Evolutionary conservation across 2,888 invertebrate species (phyloP).

Genomic region (Charanyca ferruginea): DNA sequence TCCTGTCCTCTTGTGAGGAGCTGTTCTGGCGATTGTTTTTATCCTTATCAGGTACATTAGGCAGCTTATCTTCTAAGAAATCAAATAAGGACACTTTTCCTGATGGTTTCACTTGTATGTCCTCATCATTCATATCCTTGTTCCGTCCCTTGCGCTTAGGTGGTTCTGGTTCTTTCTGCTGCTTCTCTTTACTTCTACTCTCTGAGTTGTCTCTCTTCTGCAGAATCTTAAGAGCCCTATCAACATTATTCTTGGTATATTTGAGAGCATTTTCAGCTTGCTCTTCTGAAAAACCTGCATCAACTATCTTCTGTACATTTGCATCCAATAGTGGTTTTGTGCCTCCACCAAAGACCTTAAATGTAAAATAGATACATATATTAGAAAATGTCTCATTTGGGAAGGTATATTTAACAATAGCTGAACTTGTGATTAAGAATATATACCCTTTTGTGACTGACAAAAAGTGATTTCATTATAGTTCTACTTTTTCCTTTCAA

Average conservation of each 20-base stretch:
- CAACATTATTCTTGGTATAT: constrained; percentile 94
- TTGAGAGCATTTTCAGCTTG: constrained; percentile 94
- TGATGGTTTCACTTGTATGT: constrained; percentile 93
- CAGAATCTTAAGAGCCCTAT: constrained; percentile 93
- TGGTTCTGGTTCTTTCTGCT: constrained; percentile 82
- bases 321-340: constrained; percentile 93
- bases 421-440: neutral
- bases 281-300: constrained; percentile 94
- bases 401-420: neutral
- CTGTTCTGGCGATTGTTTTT: constrained; percentile 78
- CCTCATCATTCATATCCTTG: constrained; percentile 89
- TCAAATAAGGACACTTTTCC: constrained; percentile 95
- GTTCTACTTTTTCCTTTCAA: too few relatives aligned
- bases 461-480: too few relatives aligned
- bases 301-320: constrained; percentile 95
- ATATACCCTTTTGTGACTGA: too few relatives aligned
- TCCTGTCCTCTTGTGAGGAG: constrained; percentile 77
- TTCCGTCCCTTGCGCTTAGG: constrained; percentile 88
- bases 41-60: constrained; percentile 89
- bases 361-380: constrained; percentile 28
- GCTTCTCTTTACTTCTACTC: constrained; percentile 84
- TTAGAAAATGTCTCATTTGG: neutral
- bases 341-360: constrained; percentile 92
- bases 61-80: constrained; percentile 95
- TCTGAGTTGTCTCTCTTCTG: constrained; percentile 91